Evolutionary conservation across 1,140 invertebrate genomes (phyloP), one percentile per base, ranked within the genome.

Genomic region (Schlechtendalia chinensis): DNA sequence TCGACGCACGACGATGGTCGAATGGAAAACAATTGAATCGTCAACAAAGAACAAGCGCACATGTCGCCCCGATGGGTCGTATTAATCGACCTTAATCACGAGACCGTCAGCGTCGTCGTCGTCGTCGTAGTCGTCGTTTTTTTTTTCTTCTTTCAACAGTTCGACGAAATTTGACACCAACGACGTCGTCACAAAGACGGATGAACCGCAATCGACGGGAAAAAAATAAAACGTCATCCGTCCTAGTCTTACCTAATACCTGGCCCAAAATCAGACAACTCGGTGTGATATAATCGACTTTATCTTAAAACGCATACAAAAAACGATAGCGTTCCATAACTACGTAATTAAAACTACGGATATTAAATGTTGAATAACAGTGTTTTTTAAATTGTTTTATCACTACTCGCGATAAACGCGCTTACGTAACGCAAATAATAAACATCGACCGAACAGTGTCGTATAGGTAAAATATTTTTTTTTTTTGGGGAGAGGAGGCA

Each of bases 61-160:
- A 79, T n/a, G 39, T 79, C 58, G 58, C 58, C n/a, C n/a, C 58
- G 61, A 50, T 63, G 75, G 75, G 75, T 79, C 75, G 75, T 79
- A 79, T 79, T 79, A 79, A 79, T 79, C 75, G 75, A 79, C 75
- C 75, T 59, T 79, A 79, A 79, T 79, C 39, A 50, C 32, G 61
- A 79, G 58, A 79, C 58, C 17, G 58, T 63, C n/a, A n/a, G n/a
- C n/a, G n/a, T n/a, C n/a, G n/a, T n/a, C n/a, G n/a, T n/a, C n/a
- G n/a, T n/a, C n/a, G n/a, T n/a, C n/a, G n/a, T n/a, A n/a, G n/a
- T n/a, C 22, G 75, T 79, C 29, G 8, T 63, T 79, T 79, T 77
- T 39, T 75, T 53, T 50, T 77, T 11, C 47, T 50, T 79, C 75
- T 59, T 63, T 79, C 56, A n/a, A 79, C 75, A 61, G 39, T 79